Base-by-base conservation (phyloP, 1,140 invertebrate species). In the Micrasema minimum region DNA sequence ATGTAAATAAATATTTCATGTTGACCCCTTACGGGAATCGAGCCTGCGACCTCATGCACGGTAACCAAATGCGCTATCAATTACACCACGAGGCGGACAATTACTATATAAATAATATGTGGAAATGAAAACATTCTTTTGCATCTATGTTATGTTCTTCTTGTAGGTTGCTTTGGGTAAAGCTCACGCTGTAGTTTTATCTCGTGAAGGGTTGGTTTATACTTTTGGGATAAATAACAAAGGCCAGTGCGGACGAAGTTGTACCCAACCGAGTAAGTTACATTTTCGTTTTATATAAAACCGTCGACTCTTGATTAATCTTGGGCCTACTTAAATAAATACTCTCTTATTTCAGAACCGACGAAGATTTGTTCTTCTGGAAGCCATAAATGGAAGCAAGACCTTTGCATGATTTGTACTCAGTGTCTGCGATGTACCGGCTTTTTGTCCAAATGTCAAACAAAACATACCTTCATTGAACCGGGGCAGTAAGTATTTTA, bases 141-240 rank as follows among this genome's bases (percentile, higher is more conserved):
- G n/a, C 46, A 14, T n/a, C n/a, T n/a, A n/a, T n/a, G n/a, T n/a
- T n/a, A n/a, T 57, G n/a, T 14, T 57, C 3, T 0, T 37, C 6
- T 75, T 70, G 41, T 88, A 92, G 83, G 92, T 99, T 9, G 91
- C 94, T 0, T 84, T 99, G 51, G 97, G 97, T 10, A 99, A 99
- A 85, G 97, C 97, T 9, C 97, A 99, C 80, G 93, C 92, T 53
- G 91, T 96, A 1, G 93, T 90, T 0, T 83, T 99, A 6, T 96
- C 91, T 20, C 92, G 89, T 75, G 93, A 95, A 79, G 97, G 97
- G 0, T 90, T 93, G 75, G 88, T 99, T 0, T 98, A 93, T 80
- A 97, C 96, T 0, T 98, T 98, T 85, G 97, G 97, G 0, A 93
- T 99, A 62, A 99, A 99, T 81, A 99, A 99, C 79, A 96, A 97